Evolutionary conservation across 2,888 invertebrate genomes (phyloP), one percentile per base, ranked within the genome.

Genomic region (Trichacis sp.): DNA sequence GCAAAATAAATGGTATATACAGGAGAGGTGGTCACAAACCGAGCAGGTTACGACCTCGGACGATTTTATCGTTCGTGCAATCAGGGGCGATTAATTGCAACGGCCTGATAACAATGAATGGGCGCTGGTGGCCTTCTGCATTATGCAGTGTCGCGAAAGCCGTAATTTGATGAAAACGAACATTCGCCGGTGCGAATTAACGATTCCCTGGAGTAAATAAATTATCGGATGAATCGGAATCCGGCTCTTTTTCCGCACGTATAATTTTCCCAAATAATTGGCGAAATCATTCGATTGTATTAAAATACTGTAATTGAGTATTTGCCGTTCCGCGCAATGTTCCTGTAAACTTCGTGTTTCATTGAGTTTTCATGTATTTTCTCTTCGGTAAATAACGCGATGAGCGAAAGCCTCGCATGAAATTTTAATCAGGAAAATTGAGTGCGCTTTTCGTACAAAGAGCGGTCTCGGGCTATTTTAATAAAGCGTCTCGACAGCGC

Each of bases 21-120:
- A n/a, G 43, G 36, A 45, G 29, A 40, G 24, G 11, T 33, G 33
- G 33, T 33, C 33, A 33, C 33, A 11, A n/a, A 19, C 33, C 17
- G 29, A 11, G 11, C 45, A 29, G 45, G 14, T 50, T 6, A 30
- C 38, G 38, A 53, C 53, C 19, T 43, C 43, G 18, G 18, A 19
- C 60, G 73, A 71, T 68, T 66, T 46, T 70, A 74, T 74, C 75
- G 58, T 46, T 46, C 40, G 38, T 59, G 64, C 70, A 69, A 75
- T 75, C 74, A 65, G 60, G 48, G 40, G 51, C 73, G 73, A 75
- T 75, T 75, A 75, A 75, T 74, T 72, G 69, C 68, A 62, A 58
- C 65, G 63, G 61, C 63, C 57, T 64, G 72, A 74, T 67, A 40
- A 66, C 68, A 71, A 62, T 64, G 55, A 69, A 62, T 18, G 38